Base-by-base conservation (phyloP, 2,888 invertebrate species). In the Drosophila meridionalis region DNA sequence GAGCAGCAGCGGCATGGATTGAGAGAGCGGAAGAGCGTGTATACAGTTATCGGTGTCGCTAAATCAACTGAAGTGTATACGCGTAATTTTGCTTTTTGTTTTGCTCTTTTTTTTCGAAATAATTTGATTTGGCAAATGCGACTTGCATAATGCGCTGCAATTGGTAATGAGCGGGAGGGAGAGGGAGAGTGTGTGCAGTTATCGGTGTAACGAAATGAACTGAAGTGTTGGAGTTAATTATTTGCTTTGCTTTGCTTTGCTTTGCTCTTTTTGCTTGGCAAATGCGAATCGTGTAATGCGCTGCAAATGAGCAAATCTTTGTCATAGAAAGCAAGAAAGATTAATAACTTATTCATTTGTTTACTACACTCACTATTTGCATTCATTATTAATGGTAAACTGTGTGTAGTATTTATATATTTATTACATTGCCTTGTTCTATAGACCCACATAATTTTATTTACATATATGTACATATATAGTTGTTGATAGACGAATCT, bases 401-500 rank as follows among this genome's bases (percentile, higher is more conserved):
- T 53, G 7, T 28, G 7, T 38, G 30, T 47, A 42, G 36, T 48
- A 34, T 28, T 47, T 20, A 11, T 30, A 47, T 36, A 14, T 65
- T 50, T 36, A 26, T 57, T 40, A 43, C n/a, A 43, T 36, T 69
- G 40, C 38, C 28, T 43, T 43, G 43, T 55, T 68, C 38, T 12
- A 62, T 45, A 48, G 43, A 48, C 57, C 52, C 68, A 48, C 61
- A 73, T 52, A 42, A 38, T 6, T 38, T 1, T 28, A 11, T 6
- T 11, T 42, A 7, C 12, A 8, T 47, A 45, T 12, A 45, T 45
- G 2, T 26, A 43, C 14, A 26, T 43, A 40, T 43, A 57, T 40
- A 55, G 14, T 56, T 61, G 26, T 28, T 57, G 50, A 67, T 67
- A 73, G 61, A 42, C 42, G 12, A 32, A 43, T 20, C 26, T 38